Base-by-base conservation (phyloP, 2,113 vertebrate species). In the Sakesphorus luctuosus region DNA sequence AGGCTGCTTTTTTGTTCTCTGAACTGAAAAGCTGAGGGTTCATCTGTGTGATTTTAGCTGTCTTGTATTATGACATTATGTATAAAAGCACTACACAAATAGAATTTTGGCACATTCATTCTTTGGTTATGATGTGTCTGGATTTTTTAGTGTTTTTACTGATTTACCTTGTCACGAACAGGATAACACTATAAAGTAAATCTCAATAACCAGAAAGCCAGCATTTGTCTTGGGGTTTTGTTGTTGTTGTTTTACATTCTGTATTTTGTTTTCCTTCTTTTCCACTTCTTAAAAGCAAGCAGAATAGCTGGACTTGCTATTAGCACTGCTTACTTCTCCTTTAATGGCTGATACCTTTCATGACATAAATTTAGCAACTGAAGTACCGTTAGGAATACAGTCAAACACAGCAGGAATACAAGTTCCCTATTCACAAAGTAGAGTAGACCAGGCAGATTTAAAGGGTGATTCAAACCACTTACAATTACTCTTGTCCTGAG, bases 41-140 rank as follows among this genome's bases (percentile, higher is more conserved):
- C 71, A 85, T 73, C 87, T 93, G 66, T 36, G 74, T 62, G 66
- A 10, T 85, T 94, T 85, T 93, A 87, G 71, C 59, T 85, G 36
- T 72, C 53, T 67, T 23, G 31, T 84, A 43, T 56, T 90, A 81
- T 56, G 49, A 46, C 58, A 74, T 82, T 89, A 69, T 76, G 35
- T 31, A 91, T 66, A 76, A 89, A 89, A 82, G 9, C 1, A 1
- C 69, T 24, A 36, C 24, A 66, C 15, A 89, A 94, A 82, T 4
- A 72, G 36, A 91, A 69, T 62, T 87, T 82, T 91, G 84, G 66
- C 74, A 79, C 53, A 76, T 93, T 76, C 20, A 72, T 35, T 18
- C 53, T 65, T 40, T 91, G 66, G 40, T 88, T 84, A 52, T 29
- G n/a, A 11, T 44, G 9, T 36, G 25, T 46, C 58, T 58, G 28